These are phyloP conservation scores for Propithecus perrieri DNA, from an alignment of 2,797 vertebrate species.

Conservation along the genomic window DNA sequence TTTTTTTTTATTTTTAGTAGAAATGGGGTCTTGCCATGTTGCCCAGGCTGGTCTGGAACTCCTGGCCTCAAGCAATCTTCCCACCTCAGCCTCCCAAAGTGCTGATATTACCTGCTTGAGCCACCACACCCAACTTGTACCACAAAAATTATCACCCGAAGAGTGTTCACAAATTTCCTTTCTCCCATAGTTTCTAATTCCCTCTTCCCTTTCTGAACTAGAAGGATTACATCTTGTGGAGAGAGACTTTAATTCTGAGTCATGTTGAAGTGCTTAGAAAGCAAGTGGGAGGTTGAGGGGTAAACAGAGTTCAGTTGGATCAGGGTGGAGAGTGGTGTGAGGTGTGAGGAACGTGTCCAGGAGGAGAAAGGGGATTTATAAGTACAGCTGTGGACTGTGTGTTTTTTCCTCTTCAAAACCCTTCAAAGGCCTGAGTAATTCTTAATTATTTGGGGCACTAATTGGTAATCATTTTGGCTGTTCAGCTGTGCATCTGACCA, in stretches of 20 bases:
- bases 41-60: background rate
- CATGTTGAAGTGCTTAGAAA: background rate
- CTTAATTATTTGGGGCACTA: background rate
- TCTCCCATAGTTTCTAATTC: background rate
- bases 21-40: background rate
- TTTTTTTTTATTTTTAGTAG: background rate
- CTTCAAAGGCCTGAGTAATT: background rate
- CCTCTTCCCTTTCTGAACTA: background rate
- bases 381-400: background rate
- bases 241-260: slow-evolving; percentile 7
- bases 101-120: background rate
- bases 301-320: background rate
- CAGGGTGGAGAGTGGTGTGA: background rate
- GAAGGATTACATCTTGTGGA: background rate
- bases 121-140: background rate
- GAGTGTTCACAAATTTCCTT: background rate
- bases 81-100: background rate
- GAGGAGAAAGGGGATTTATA: background rate
- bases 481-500: background rate
- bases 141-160: background rate
- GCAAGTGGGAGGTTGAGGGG: background rate
- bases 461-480: background rate
- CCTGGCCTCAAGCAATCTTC: background rate
- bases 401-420: background rate
- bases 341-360: background rate